Base-by-base conservation (phyloP, 2,797 vertebrate genomes). In the Bradypus variegatus region DNA sequence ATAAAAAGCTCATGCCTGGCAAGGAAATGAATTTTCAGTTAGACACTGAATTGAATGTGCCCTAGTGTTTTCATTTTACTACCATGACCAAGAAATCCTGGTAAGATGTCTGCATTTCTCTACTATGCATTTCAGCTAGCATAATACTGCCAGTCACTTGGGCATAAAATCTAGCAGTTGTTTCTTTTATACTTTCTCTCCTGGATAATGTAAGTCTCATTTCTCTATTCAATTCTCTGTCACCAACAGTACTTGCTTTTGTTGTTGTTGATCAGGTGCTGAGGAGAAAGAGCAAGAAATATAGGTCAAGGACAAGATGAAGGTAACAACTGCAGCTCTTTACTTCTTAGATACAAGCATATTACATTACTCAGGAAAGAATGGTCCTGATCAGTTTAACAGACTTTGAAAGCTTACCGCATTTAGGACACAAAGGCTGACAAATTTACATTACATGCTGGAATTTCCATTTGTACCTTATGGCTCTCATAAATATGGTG, bases 21-120 rank as follows among this genome's bases (percentile, higher is more conserved):
- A 87, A 85, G 60, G 69, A 90, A 77, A 88, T 48, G 41, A 58
- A 36, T 58, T 89, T 88, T 92, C 31, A 83, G 80, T 88, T 48
- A 70, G 81, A 85, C 29, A 88, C 10, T 81, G 67, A 93, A 83
- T 6, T 88, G 53, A 80, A 33, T 60, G 67, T 89, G 55, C 15
- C 53, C 31, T 65, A 38, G 25, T 89, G 79, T 60, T 64, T 92
- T 86, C 1, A 41, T 69, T 84, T 80, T 86, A 79, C 83, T 65
- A 67, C n/a, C 4, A 6, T 41, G 50, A 89, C 53, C 19, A 80
- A 86, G 88, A 90, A 76, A 84, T 53, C 48, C 72, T 86, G n/a
- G 38, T 73, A 92, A 50, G 31, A 89, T 9, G 11, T 70, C 8
- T 92, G 27, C 38, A 70, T 65, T 91, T 92, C n/a, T 88, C n/a